Base-by-base conservation (phyloP, 2,888 invertebrate species). In the Caenorhabditis wallacei region DNA sequence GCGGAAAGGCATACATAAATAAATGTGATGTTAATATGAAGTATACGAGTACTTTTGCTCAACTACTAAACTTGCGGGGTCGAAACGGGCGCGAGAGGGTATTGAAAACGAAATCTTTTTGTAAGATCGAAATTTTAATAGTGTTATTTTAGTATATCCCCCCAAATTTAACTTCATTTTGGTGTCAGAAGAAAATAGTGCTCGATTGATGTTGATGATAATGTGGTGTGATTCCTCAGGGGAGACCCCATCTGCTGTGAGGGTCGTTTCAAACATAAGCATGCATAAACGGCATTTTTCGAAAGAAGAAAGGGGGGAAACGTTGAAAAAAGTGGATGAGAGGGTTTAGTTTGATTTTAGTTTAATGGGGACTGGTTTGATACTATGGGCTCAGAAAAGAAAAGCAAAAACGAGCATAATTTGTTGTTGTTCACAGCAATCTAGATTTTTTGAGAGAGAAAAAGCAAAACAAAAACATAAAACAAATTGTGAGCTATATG, bases 181-280 rank as follows among this genome's bases (percentile, higher is more conserved):
- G 40, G 40, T 16, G 5, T 11, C 40, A 40, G 40, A 66, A 53
- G 66, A 20, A 69, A 69, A 57, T 46, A 20, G 24, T 37, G 2
- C 46, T 8, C 51, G 24, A 54, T 53, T 61, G 74, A 74, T 74
- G 74, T 20, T 30, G 51, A 63, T 72, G 74, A 74, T 74, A 74
- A 74, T 74, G 64, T 56, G 40, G 56, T 54, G 68, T 69, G 54
- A 74, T 46, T 56, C 74, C 74, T 64, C 64, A n/a, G 8, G 74
- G 74, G 74, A 74, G 46, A 24, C 4, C 74, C 56, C 63, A 74
- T 74, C 26, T 72, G 72, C 40, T 18, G 2, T 0, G 10, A 26
- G 37, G 43, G 24, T 54, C 18, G 53, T 51, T 71, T 51, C 26
- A 61, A 54, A 63, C 61, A 61, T 37, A 26, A 51, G 71, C 51